A percentile compares a stretch with the other conserved stretches of the same genome.
phyloP scores from a whole-genome alignment of 1,140 invertebrate genomes.

The Caenorhabditis remanei region DNA sequence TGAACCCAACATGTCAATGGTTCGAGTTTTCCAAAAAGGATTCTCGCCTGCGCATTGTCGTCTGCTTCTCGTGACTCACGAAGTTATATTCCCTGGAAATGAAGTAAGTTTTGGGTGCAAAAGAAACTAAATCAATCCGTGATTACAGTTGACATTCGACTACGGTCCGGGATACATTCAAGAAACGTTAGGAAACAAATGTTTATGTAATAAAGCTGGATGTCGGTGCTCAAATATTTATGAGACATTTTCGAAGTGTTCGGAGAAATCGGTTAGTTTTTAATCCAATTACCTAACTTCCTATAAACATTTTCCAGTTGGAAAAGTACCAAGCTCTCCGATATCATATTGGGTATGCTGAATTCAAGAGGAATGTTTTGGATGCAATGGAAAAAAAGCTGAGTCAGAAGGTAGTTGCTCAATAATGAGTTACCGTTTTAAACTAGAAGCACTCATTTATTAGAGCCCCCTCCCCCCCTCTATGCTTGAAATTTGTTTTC shows the following conservation, averaged over 20 bases:
- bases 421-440: background rate
- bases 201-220: background rate
- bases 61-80: background rate
- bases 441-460: too few relatives aligned
- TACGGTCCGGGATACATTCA: background rate
- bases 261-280: background rate
- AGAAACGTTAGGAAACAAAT: background rate
- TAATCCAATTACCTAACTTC: background rate
- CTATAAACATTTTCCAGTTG: background rate
- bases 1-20: background rate
- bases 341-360: background rate
- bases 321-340: background rate
- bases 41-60: background rate
- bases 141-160: slow-evolving; percentile 17
- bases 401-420: background rate
- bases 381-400: background rate
- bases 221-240: background rate
- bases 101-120: background rate
- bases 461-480: too few relatives aligned
- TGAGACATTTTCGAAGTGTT: background rate
- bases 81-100: slow-evolving; percentile 10
- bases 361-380: background rate
- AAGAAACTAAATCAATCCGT: background rate
- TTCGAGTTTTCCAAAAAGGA: slow-evolving; percentile 22
- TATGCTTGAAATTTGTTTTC: too few relatives aligned